Evolutionary conservation across 2,113 vertebrate species (phyloP).

Genomic region (Aspiorhynchus laticeps): DNA sequence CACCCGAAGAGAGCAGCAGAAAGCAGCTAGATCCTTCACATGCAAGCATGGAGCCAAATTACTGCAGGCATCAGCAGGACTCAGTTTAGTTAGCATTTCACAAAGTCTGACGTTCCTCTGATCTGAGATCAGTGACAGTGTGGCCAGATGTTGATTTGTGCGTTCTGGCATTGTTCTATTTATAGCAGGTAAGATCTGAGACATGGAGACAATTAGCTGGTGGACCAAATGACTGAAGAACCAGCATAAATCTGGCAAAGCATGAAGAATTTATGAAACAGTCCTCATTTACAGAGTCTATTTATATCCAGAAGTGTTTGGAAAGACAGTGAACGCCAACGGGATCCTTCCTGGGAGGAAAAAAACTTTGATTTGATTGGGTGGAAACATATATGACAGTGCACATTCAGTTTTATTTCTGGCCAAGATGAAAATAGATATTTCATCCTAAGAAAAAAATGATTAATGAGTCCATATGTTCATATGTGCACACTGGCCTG

Average conservation of each 20-base stretch:
- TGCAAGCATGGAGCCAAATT: neutral
- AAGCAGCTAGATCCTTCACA: neutral
- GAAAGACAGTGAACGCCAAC: neutral
- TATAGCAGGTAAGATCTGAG: constrained; percentile 15
- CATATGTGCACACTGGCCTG: neutral
- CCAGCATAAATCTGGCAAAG: neutral
- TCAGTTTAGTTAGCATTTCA: constrained; percentile 1
- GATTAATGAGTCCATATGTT: neutral
- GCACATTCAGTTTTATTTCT: neutral
- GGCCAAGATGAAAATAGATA: neutral
- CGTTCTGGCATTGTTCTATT: constrained; percentile 9
- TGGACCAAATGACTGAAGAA: constrained; percentile 7
- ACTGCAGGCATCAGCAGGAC: neutral
- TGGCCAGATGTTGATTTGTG: constrained; percentile 23
- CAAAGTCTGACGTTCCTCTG: neutral
- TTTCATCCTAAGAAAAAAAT: neutral
- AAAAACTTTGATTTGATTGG: neutral
- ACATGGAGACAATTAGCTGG: constrained; percentile 18
- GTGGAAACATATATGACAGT: neutral
- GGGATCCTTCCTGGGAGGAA: neutral
- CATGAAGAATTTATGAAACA: constrained; percentile 22
- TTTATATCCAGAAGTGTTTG: constrained; percentile 7
- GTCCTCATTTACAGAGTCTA: neutral
- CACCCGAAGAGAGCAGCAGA: neutral
- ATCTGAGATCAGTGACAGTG: constrained; percentile 16